phyloP scores from a whole-genome alignment of 1,140 invertebrate genomes.

The Drosophila malerkotliana region DNA sequence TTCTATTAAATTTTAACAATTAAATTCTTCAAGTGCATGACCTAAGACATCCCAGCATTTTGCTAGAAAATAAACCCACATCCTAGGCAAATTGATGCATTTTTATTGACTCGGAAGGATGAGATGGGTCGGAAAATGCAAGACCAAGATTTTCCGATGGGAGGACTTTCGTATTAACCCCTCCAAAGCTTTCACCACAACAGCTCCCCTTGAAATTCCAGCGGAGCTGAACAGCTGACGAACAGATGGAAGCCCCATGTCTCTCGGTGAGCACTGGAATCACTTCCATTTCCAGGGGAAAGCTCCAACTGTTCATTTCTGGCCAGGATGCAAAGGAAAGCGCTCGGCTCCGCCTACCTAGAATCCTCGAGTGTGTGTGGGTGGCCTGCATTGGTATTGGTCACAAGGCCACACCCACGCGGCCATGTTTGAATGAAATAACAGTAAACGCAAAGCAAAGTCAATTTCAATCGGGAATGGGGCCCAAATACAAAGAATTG shows the following conservation, averaged over 20 bases:
- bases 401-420: conserved; percentile 82
- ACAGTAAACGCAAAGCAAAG: conserved; percentile 55
- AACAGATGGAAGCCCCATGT: conserved; percentile 60
- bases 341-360: conserved; percentile 66
- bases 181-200: conserved; percentile 64
- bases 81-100: conserved; percentile 21
- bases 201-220: conserved; percentile 29
- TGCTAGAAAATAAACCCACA: not conserved
- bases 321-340: conserved; percentile 38
- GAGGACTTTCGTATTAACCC: not conserved
- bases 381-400: conserved; percentile 28
- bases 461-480: conserved; percentile 33
- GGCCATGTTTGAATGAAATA: conserved; percentile 83
- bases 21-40: not conserved
- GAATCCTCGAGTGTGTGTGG: conserved; percentile 22
- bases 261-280: conserved; percentile 46
- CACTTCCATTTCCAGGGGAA: conserved; percentile 3
- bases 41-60: not conserved
- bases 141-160: conserved; percentile 24
- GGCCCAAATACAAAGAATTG: conserved; percentile 18
- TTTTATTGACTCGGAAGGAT: conserved; percentile 28
- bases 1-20: not conserved
- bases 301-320: conserved; percentile 56
- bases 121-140: conserved; percentile 20
- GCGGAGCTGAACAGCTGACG: conserved; percentile 62